Evolutionary conservation across 2,113 vertebrate species (phyloP), one percentile per base, ranked within the genome.

Genomic region (Polypterus senegalus): DNA sequence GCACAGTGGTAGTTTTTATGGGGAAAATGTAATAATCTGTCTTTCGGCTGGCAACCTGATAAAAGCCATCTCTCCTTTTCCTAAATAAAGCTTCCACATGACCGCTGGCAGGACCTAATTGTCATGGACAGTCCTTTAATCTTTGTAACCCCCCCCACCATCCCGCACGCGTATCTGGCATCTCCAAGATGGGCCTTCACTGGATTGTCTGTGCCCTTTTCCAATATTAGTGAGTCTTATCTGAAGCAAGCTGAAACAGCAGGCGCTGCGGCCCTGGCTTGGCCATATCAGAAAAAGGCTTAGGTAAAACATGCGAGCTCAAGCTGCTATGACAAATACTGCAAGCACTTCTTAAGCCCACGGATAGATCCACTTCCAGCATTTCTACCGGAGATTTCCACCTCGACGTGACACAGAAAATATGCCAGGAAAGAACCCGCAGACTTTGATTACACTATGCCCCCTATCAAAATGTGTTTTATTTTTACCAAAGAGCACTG

Each of bases 1-100:
- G 80, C 81, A 77, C 64, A 56, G n/a, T 55, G 75, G 82, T 1
- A 51, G 66, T 65, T 73, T 1, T 43, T 1, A 65, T 57, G n/a
- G 7, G n/a, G 60, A 1, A 5, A 9, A 55, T 55, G 9, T 3
- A 55, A 55, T 11, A 11, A 55, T 11, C 54, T 55, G 54, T 27
- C 27, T 27, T 27, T 27, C 27, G 27, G 27, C 27, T 27, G 27
- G 27, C 27, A 27, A 27, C 27, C 27, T 27, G 27, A 27, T 27
- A 27, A 27, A 27, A 27, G 27, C 1, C 27, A 27, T 27, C 27
- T 1, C 27, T 27, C 27, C 27, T 27, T 27, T 27, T 27, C 27
- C 27, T 27, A 27, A 27, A 27, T 27, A 27, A 27, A 27, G 27
- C 27, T 27, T 27, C 27, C 4, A 7, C 51, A 52, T 52, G 10